Base-by-base conservation (phyloP, 2,888 invertebrate species). In the Pachydiplax longipennis region DNA sequence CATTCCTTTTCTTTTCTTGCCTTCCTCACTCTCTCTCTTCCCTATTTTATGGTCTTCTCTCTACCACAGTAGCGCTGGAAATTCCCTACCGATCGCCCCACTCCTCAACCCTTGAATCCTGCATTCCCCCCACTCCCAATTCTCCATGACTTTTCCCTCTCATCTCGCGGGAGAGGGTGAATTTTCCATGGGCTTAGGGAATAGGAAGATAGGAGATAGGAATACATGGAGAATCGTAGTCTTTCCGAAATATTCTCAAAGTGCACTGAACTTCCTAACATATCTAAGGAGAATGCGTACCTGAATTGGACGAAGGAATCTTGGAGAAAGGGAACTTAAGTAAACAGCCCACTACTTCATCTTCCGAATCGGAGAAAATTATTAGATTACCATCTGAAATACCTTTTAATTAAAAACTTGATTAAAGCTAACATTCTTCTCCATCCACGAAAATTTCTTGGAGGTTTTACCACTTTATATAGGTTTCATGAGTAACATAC, bases 71-170 rank as follows among this genome's bases (percentile, higher is more conserved):
- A 87, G 87, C 65, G 65, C 61, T 15, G 83, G 58, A 83, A 58
- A 83, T 83, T 87, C 65, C 87, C 58, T 53, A 87, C 87, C 87
- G 37, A 87, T 87, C 37, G 53, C 37, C 61, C 87, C 61, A 58
- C 83, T 58, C 10, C 83, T 58, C 35, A 0, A 12, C 53, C 82
- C 82, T 35, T 8, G 61, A 61, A 18, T 18, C 58, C 25, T n/a
- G 53, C 58, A 22, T 53, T 31, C 5, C 8, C 83, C 53, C 58
- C 35, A n/a, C n/a, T n/a, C 15, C 22, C 22, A 10, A 22, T 31
- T 22, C 58, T 0, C 58, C 87, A 12, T 31, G 35, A 80, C 31
- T 35, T 37, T 22, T 18, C 40, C 12, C 87, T 61, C 65, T 53
- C n/a, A 25, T 53, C 61, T 12, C 37, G 35, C 22, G 22, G 61